Conservation (phyloP, 2,888 invertebrate genomes). For the Xanthia icteritia region DNA sequence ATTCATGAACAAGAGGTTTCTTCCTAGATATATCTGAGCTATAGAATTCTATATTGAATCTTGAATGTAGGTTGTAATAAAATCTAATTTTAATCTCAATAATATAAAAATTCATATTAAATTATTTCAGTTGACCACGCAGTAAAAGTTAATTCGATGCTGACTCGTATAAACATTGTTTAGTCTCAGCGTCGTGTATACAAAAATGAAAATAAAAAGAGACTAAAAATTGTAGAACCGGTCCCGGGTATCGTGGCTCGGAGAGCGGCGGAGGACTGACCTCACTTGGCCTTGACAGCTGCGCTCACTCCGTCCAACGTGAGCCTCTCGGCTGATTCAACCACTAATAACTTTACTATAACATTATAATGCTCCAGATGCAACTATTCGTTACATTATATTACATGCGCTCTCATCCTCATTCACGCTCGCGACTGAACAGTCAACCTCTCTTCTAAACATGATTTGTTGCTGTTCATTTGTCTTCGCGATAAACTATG, state of each 20-base stretch:
- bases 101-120: conserved; percentile 71
- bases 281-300: conserved; percentile 90
- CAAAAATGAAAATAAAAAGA: conserved; percentile 91
- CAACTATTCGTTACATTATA: conserved; percentile 85
- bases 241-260: conserved; percentile 87
- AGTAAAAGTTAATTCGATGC: conserved; percentile 88
- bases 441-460: conserved; percentile 78
- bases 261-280: conserved; percentile 90
- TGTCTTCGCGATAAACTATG: conserved; percentile 71
- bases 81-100: conserved; percentile 60
- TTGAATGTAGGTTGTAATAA: conserved; percentile 25
- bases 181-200: conserved; percentile 89
- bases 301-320: conserved; percentile 84
- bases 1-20: conserved; percentile 37
- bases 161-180: conserved; percentile 90
- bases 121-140: conserved; percentile 80
- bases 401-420: conserved; percentile 69
- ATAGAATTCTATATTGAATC: conserved; percentile 31
- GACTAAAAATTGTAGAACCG: conserved; percentile 90
- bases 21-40: conserved; percentile 22
- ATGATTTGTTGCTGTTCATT: conserved; percentile 82
- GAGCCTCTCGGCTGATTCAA: conserved; percentile 85
- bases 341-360: conserved; percentile 89
- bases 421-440: conserved; percentile 61
- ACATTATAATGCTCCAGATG: conserved; percentile 86